These are phyloP conservation scores for Phenganax stokvisi DNA, from an alignment of 92 coral and sea anemone species.

Conservation along the genomic window DNA sequence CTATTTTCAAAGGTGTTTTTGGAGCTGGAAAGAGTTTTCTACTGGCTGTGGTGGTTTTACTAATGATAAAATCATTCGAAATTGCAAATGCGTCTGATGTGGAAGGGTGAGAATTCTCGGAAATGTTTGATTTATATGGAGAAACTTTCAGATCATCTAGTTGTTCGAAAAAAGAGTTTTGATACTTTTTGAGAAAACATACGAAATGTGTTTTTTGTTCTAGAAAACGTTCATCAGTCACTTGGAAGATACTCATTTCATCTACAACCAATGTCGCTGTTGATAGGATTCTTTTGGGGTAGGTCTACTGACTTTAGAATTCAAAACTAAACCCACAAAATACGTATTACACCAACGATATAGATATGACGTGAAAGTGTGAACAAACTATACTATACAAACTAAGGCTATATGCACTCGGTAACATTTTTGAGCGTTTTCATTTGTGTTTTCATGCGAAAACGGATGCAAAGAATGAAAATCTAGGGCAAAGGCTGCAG, in stretches of 20 bases:
- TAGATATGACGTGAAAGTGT: too few species aligned
- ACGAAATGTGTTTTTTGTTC: background rate
- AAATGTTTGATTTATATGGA: too few species aligned
- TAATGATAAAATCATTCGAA: slow-evolving; percentile 70
- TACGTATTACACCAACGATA: too few species aligned
- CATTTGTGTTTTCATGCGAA: too few species aligned
- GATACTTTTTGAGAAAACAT: background rate
- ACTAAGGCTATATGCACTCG: too few species aligned
- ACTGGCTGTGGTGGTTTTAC: slow-evolving; percentile 70
- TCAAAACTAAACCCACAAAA: too few species aligned
- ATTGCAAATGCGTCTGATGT: slow-evolving; percentile 45
- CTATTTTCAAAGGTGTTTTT: slow-evolving; percentile 62
- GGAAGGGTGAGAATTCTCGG: slow-evolving; percentile 28
- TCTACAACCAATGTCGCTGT: slow-evolving; percentile 97
- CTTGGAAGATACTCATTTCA: slow-evolving; percentile 81
- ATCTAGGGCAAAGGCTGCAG: too few species aligned
- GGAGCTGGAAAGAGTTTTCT: slow-evolving; percentile 98
- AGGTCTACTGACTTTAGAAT: slow-evolving; percentile 9
- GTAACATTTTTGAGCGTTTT: too few species aligned
- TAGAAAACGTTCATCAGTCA: slow-evolving; percentile 19
- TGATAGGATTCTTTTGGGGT: slow-evolving; percentile 88
- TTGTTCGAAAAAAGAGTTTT: background rate
- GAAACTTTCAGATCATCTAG: background rate
- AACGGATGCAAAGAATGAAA: too few species aligned
- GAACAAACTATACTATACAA: too few species aligned